Evolutionary conservation across 2,888 invertebrate genomes (phyloP).

Genomic region (Xestia sexstrigata): DNA sequence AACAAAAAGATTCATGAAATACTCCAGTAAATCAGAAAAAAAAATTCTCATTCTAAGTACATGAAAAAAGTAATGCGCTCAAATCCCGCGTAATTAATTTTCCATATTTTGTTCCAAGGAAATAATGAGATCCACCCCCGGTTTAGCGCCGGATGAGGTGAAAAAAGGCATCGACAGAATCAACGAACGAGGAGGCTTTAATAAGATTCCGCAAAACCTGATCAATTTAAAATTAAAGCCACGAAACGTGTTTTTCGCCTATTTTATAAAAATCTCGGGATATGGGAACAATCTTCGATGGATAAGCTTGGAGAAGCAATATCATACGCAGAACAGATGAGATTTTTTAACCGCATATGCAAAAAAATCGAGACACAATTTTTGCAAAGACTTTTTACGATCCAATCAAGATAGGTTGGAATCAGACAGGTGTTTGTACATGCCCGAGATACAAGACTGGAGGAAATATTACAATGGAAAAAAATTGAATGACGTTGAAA

Average conservation of each 20-base stretch:
- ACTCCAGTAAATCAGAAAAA: constrained; percentile 23
- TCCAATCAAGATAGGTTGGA: constrained; percentile 52
- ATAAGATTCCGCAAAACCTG: constrained; percentile 88
- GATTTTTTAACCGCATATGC: constrained; percentile 72
- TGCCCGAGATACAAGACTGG: neutral
- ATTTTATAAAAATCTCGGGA: constrained; percentile 90
- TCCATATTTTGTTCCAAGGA: constrained; percentile 80
- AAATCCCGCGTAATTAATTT: constrained; percentile 86
- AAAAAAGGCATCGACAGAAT: constrained; percentile 78
- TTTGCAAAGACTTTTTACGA: constrained; percentile 59
- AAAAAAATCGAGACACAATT: constrained; percentile 64
- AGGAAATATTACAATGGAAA: neutral
- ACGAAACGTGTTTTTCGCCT: constrained; percentile 90
- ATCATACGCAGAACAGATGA: constrained; percentile 77
- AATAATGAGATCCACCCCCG: constrained; percentile 81
- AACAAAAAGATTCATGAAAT: constrained; percentile 32
- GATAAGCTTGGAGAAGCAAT: constrained; percentile 80
- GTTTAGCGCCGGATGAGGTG: constrained; percentile 76
- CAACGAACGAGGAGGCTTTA: constrained; percentile 86
- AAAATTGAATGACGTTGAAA: constrained; percentile 45
- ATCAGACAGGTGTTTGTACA: constrained; percentile 31
- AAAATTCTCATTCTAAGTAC: constrained; percentile 19
- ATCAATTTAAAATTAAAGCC: constrained; percentile 91
- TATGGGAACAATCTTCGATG: constrained; percentile 89
- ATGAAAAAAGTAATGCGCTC: constrained; percentile 67